phyloP scores from a whole-genome alignment of 2,113 vertebrate species.

The Sebastes fasciatus region DNA sequence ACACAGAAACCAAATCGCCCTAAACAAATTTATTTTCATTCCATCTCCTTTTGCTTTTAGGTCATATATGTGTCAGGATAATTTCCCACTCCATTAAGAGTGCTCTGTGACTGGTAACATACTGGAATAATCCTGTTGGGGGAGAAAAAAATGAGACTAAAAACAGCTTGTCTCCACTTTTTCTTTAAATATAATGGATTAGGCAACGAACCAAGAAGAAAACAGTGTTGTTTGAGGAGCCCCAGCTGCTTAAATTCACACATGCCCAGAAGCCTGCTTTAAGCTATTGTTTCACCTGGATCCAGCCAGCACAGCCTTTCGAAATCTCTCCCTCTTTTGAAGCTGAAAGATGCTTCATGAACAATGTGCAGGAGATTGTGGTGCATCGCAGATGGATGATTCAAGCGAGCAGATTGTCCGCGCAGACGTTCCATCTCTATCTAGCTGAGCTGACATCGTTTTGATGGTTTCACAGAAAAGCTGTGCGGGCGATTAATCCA shows the following conservation, averaged over 20 bases:
- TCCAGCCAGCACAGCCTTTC: slow-evolving; percentile 37
- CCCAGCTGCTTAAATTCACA: slow-evolving; percentile 78
- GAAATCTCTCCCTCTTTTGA: slow-evolving; percentile 51
- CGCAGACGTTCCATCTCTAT: slow-evolving; percentile 63
- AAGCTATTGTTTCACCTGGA: slow-evolving; percentile 80
- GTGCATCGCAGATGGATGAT: slow-evolving; percentile 55
- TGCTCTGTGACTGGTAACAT: slow-evolving; percentile 50
- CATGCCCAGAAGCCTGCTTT: slow-evolving; percentile 62
- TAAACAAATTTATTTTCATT: slow-evolving; percentile 61
- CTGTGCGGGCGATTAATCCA: slow-evolving; percentile 56
- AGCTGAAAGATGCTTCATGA: slow-evolving; percentile 48
- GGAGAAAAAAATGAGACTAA: slow-evolving; percentile 46
- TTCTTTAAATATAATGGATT: slow-evolving; percentile 70
- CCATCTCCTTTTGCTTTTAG: slow-evolving; percentile 60
- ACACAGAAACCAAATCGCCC: slow-evolving; percentile 47
- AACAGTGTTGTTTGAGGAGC: slow-evolving; percentile 64
- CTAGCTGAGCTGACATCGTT: slow-evolving; percentile 66
- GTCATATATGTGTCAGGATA: slow-evolving; percentile 74
- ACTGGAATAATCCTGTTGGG: slow-evolving; percentile 79
- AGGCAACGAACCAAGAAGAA: slow-evolving; percentile 71
- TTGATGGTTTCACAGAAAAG: slow-evolving; percentile 72
- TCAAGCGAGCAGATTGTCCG: slow-evolving; percentile 66
- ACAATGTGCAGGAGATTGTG: slow-evolving; percentile 61
- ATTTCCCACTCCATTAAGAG: slow-evolving; percentile 72
- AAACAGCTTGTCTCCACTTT: slow-evolving; percentile 63